Base-by-base conservation (phyloP, 2,888 invertebrate genomes). In the Rhyacophila evoluta region DNA sequence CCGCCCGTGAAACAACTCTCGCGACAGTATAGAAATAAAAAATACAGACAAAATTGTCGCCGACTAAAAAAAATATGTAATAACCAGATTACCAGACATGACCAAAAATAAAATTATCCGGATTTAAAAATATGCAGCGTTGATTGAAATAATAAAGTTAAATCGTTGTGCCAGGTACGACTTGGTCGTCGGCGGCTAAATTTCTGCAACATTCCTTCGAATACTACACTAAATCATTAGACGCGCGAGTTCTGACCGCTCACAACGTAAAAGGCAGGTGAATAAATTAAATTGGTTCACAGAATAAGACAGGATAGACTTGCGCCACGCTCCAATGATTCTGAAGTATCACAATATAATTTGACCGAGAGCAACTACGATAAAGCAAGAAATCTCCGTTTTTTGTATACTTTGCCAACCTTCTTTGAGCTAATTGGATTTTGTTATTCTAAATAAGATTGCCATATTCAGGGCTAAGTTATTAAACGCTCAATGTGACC, bases 241-340 rank as follows among this genome's bases (percentile, higher is more conserved):
- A 55, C 55, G 12, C 19, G 55, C 55, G 19, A 25, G 55, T 55
- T 19, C 19, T 8, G 25, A 55, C 55, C 19, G 19, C 19, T 55
- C 55, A 25, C 55, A 55, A 25, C 25, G 19, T 25, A 19, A 55
- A 55, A 55, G 55, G 19, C 5, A 55, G 25, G 3, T 55, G 55
- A 55, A 55, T 55, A 55, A 55, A 55, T 55, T 55, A 55, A 19
- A 55, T 55, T 55, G 55, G 55, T 19, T 55, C 55, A 55, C 55
- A 19, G 55, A 55, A 5, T 8, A 55, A 55, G 8, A 55, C 25
- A 55, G 19, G 12, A 39, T n/a, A 12, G 39, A 15, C n/a, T n/a
- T n/a, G n/a, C n/a, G n/a, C n/a, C n/a, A n/a, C n/a, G n/a, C n/a
- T n/a, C n/a, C n/a, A n/a, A n/a, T n/a, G n/a, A n/a, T n/a, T n/a